Evolutionary conservation across 2,888 invertebrate genomes (phyloP).

Genomic region (Pterostichus madidus): DNA sequence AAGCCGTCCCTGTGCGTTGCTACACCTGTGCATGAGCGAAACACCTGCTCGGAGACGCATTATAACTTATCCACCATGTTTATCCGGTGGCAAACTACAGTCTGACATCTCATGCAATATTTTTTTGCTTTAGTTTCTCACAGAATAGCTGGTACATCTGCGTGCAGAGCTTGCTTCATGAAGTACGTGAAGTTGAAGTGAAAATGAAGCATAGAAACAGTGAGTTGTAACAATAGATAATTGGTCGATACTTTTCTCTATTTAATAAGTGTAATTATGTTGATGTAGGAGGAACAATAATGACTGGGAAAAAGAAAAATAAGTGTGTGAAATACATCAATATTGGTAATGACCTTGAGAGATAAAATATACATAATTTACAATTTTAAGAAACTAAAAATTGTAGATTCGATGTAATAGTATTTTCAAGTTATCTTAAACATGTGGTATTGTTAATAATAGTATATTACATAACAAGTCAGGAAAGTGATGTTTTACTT

Average conservation of each 20-base stretch:
- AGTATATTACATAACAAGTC: no score
- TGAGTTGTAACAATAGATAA: constrained; percentile 28
- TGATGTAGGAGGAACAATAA: background rate
- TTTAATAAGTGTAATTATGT: constrained; percentile 3
- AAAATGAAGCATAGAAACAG: constrained; percentile 2
- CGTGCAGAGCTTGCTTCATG: background rate
- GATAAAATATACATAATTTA: no score
- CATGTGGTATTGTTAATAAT: background rate
- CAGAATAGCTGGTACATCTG: background rate
- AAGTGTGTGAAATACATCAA: background rate
- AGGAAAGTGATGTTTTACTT: no score
- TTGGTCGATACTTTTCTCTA: constrained; percentile 6
- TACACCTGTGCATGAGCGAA: background rate
- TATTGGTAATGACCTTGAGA: constrained; percentile 1
- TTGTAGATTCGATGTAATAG: no score
- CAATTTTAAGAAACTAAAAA: no score
- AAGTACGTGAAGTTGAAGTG: background rate
- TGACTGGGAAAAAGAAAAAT: background rate
- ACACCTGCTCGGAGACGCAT: background rate
- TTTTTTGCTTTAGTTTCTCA: constrained; percentile 26
- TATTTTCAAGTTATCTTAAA: background rate
- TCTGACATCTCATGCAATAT: background rate
- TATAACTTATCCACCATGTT: background rate
- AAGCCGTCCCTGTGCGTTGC: no score
- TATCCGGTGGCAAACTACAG: background rate